A percentile compares a stretch with the other conserved stretches of the same genome.
These are phyloP conservation scores for Hipposideros armiger DNA, from an alignment of 2,113 vertebrate species.

Conservation along the genomic window DNA sequence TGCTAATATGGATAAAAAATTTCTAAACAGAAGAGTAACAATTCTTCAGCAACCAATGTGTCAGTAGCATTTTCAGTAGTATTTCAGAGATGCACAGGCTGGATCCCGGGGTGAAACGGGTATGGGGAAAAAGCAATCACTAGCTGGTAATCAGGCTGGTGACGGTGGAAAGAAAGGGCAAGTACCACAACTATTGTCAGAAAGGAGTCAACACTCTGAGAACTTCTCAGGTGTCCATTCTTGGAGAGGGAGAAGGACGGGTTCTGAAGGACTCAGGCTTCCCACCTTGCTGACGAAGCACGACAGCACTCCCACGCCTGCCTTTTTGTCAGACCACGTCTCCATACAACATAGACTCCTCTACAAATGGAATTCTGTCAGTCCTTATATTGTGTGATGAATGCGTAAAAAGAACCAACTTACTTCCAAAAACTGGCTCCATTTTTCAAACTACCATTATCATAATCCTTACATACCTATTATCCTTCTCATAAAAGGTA, in stretches of 20 bases:
- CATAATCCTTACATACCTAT: background rate
- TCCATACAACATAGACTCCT: rapidly evolving
- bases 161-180: background rate
- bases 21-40: background rate
- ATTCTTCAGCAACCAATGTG: background rate
- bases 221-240: background rate
- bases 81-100: too few relatives aligned
- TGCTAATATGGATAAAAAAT: background rate
- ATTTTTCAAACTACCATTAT: background rate
- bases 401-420: background rate
- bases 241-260: background rate
- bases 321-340: background rate
- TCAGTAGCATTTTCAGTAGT: background rate
- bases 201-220: rapidly evolving
- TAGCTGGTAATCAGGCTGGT: background rate
- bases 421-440: background rate
- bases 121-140: background rate
- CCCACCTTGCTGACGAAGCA: background rate
- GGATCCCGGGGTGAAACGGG: background rate
- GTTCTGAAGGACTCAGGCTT: too few relatives aligned
- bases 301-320: too few relatives aligned
- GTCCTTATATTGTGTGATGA: background rate
- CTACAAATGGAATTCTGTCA: background rate
- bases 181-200: background rate
- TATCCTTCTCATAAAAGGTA: background rate